Percentiles rank a stretch among this genome's conserved stretches.
Conservation (phyloP, 1,140 invertebrate genomes). For the Nasonia vitripennis region DNA sequence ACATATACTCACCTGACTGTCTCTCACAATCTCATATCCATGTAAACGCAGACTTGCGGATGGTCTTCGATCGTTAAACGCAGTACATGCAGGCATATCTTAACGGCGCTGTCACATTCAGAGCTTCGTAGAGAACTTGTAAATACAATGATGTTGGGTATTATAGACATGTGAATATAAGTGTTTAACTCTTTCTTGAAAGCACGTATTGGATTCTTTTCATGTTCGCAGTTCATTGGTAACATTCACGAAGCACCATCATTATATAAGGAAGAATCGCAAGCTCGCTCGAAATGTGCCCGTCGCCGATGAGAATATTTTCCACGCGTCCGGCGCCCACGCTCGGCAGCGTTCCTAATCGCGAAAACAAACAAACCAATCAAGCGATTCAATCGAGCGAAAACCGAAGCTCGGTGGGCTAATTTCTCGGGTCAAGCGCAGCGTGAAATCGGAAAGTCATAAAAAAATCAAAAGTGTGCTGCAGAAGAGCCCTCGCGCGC, state of each 20-base stretch:
- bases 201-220: too few relatives aligned
- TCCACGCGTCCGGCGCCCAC: too few relatives aligned
- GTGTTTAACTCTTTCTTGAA: too few relatives aligned
- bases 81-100: background rate
- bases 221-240: too few relatives aligned
- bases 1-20: conserved; percentile 9
- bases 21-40: background rate
- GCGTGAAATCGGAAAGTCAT: conserved; percentile 18
- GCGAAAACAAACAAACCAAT: background rate
- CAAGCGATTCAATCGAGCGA: conserved; percentile 13
- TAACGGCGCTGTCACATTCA: background rate
- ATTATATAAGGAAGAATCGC: too few relatives aligned
- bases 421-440: background rate
- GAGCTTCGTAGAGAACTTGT: background rate
- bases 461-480: conserved; percentile 15
- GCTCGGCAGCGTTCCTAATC: too few relatives aligned
- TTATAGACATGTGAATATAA: background rate
- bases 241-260: too few relatives aligned
- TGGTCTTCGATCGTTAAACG: conserved; percentile 37
- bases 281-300: too few relatives aligned
- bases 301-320: too few relatives aligned
- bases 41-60: background rate
- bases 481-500: background rate
- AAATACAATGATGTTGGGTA: background rate
- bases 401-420: background rate